phyloP scores from a whole-genome alignment of 2,888 invertebrate species.

The Mantis religiosa region DNA sequence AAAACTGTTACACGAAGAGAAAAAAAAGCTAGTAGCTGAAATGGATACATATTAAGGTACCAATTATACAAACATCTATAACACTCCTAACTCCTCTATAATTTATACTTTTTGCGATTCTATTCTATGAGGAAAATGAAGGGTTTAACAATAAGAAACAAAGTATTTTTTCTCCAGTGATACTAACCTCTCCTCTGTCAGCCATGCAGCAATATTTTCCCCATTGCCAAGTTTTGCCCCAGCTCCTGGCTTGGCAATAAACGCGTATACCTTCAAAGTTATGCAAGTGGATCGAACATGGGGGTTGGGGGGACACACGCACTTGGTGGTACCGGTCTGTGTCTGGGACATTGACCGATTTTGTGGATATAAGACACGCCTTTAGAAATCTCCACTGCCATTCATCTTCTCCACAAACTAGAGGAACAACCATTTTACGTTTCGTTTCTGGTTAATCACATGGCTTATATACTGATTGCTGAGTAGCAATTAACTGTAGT shows the following conservation, averaged over 20 bases:
- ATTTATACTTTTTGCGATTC: no score
- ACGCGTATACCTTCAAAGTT: background rate
- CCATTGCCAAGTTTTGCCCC: background rate
- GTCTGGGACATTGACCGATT: conserved; percentile 1
- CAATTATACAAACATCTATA: no score
- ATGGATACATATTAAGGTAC: no score
- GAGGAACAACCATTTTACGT: background rate
- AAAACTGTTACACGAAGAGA: no score
- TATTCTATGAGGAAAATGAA: no score
- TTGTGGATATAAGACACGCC: background rate
- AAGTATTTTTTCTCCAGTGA: no score
- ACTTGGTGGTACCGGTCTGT: background rate
- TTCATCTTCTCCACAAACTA: background rate
- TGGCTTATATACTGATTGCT: background rate
- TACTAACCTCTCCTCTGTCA: no score
- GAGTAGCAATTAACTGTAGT: no score
- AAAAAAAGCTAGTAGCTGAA: no score
- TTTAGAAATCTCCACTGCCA: background rate
- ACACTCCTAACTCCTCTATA: no score
- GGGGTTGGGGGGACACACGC: background rate
- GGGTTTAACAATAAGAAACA: no score
- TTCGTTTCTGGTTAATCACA: background rate
- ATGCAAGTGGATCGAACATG: background rate
- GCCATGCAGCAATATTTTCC: no score
- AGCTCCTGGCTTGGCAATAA: background rate